These are phyloP conservation scores for Arizona elegans DNA, from an alignment of 2,113 vertebrate genomes.

Conservation along the genomic window DNA sequence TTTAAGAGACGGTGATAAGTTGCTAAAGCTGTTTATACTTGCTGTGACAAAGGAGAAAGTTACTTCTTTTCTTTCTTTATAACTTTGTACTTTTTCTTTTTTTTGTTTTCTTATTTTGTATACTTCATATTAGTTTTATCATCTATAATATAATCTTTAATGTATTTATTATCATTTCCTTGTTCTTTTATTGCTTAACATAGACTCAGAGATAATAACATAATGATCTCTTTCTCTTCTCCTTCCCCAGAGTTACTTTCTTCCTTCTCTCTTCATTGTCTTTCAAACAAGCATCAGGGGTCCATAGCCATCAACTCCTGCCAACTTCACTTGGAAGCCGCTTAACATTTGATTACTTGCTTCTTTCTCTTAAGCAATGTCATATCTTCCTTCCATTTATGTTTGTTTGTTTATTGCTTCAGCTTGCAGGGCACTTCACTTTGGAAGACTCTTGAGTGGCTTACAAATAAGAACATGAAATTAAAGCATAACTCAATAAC, in stretches of 20 bases:
- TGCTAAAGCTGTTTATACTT: neutral
- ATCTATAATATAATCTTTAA: neutral
- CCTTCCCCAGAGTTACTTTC: neutral
- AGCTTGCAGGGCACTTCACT: neutral
- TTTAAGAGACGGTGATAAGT: neutral
- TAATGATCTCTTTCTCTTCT: neutral
- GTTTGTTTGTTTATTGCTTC: neutral
- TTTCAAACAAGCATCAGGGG: neutral
- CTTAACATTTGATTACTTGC: neutral
- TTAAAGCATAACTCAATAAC: neutral
- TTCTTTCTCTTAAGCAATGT: neutral
- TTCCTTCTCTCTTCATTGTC: neutral
- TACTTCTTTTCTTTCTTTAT: neutral
- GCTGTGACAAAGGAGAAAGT: neutral
- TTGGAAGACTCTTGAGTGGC: neutral
- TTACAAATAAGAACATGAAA: neutral
- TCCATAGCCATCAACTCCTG: neutral
- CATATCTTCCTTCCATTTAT: neutral
- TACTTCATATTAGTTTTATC: neutral
- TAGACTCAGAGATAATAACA: neutral
- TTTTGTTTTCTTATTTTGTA: neutral
- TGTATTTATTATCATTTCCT: neutral
- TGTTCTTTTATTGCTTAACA: neutral
- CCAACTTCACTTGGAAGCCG: neutral
- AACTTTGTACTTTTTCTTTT: neutral